Evolutionary conservation across 2,797 vertebrate species (phyloP).

Genomic region (Mico argentatus): DNA sequence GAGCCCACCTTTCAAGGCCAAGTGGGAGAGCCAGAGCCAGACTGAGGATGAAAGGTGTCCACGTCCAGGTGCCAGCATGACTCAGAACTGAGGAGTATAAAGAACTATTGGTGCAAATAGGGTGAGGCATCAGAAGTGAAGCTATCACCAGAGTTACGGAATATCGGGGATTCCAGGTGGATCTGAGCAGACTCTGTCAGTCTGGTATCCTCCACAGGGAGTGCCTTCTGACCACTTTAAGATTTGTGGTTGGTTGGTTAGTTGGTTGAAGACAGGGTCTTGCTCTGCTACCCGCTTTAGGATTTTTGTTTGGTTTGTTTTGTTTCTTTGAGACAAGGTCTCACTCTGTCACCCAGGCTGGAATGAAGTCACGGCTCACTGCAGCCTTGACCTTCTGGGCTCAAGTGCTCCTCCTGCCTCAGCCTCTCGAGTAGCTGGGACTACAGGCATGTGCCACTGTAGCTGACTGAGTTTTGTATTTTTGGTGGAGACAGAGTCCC

Average conservation of each 20-base stretch:
- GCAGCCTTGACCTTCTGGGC: background rate
- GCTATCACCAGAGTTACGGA: background rate
- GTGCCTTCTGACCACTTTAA: background rate
- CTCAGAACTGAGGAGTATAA: background rate
- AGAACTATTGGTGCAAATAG: background rate
- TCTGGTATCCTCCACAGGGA: background rate
- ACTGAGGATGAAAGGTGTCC: background rate
- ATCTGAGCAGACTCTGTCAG: background rate
- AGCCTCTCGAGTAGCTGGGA: background rate
- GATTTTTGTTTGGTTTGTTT: background rate
- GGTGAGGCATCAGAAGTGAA: background rate
- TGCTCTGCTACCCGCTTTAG: background rate
- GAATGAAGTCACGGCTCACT: background rate
- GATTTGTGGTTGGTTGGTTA: background rate
- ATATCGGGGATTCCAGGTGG: background rate
- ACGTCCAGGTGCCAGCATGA: background rate
- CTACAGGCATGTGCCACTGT: background rate
- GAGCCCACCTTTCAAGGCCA: background rate
- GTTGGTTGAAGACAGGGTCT: background rate
- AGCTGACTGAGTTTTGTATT: background rate
- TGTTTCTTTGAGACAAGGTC: too few relatives aligned
- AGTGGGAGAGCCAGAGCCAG: background rate
- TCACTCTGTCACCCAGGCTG: too few relatives aligned
- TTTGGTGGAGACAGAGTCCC: background rate
- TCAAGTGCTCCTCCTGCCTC: background rate